These are phyloP conservation scores for Gobio occitaniae DNA, from an alignment of 2,797 vertebrate genomes.

Conservation along the genomic window DNA sequence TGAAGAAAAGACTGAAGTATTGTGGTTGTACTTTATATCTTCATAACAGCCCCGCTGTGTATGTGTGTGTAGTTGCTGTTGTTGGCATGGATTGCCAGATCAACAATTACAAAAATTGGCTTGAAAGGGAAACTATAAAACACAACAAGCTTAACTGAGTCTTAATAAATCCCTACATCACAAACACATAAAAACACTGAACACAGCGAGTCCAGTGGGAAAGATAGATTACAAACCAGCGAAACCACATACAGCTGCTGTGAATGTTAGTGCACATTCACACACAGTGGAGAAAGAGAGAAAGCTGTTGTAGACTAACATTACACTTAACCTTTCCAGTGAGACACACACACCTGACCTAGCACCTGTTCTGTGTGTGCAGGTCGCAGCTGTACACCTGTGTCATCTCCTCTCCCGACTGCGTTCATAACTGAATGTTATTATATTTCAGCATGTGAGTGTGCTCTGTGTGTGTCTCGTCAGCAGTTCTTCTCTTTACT, in stretches of 20 bases:
- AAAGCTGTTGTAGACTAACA: conserved; percentile 5
- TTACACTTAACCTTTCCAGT: conserved; percentile 23
- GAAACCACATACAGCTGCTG: conserved; percentile 4
- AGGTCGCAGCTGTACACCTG: conserved; percentile 22
- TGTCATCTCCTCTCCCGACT: background rate
- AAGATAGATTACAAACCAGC: conserved; percentile 19
- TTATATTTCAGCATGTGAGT: conserved; percentile 2
- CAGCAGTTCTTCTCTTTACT: conserved; percentile 25
- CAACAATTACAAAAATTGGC: background rate
- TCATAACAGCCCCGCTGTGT: background rate
- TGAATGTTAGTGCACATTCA: background rate
- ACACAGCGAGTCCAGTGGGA: background rate
- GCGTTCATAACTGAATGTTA: conserved; percentile 13
- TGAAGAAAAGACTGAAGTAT: background rate
- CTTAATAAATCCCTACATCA: conserved; percentile 14
- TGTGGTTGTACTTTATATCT: background rate
- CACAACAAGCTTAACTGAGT: conserved; percentile 5
- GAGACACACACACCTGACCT: conserved; percentile 15
- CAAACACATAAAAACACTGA: conserved; percentile 16
- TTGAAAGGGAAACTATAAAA: conserved; percentile 18
- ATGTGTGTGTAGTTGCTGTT: background rate
- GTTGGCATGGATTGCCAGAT: background rate
- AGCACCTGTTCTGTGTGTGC: conserved; percentile 18
- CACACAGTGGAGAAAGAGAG: background rate
- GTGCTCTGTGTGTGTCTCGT: conserved; percentile 18